Evolutionary conservation across 2,888 invertebrate species (phyloP).

Genomic region (Melinaea menophilus): DNA sequence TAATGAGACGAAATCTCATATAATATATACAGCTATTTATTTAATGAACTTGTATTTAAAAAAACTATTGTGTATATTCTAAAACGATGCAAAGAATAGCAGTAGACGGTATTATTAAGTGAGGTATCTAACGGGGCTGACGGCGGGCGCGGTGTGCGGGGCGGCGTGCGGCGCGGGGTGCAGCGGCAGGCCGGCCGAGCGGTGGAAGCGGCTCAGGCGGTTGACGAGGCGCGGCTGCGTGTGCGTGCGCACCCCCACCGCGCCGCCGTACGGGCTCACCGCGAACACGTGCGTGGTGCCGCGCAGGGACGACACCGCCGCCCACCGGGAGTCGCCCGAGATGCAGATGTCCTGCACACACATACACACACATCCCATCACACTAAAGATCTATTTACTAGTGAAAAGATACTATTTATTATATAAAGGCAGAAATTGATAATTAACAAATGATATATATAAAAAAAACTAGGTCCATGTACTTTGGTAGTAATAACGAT

Average conservation of each 20-base stretch:
- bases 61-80: too few relatives aligned
- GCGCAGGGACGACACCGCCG: slow-evolving; percentile 95
- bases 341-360: slow-evolving; percentile 87
- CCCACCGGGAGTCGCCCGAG: slow-evolving; percentile 96
- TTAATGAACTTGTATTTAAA: too few relatives aligned
- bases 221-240: slow-evolving; percentile 96
- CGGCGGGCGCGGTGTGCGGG: slow-evolving; percentile 57
- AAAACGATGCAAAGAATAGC: too few relatives aligned
- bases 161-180: slow-evolving; percentile 78
- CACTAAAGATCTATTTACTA: not conserved
- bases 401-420: too few relatives aligned
- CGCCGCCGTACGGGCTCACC: slow-evolving; percentile 96
- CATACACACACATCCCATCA: not conserved
- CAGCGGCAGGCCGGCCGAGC: slow-evolving; percentile 91
- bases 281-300: slow-evolving; percentile 99
- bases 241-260: slow-evolving; percentile 94
- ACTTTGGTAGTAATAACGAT: too few relatives aligned
- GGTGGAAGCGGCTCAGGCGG: slow-evolving; percentile 95
- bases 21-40: too few relatives aligned
- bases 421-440: too few relatives aligned
- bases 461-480: too few relatives aligned
- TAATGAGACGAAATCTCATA: too few relatives aligned
- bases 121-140: slow-evolving; percentile 39
- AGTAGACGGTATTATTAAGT: not conserved
- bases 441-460: too few relatives aligned